Conservation (phyloP, 2,797 vertebrate genomes). For the Hydrolagus colliei region DNA sequence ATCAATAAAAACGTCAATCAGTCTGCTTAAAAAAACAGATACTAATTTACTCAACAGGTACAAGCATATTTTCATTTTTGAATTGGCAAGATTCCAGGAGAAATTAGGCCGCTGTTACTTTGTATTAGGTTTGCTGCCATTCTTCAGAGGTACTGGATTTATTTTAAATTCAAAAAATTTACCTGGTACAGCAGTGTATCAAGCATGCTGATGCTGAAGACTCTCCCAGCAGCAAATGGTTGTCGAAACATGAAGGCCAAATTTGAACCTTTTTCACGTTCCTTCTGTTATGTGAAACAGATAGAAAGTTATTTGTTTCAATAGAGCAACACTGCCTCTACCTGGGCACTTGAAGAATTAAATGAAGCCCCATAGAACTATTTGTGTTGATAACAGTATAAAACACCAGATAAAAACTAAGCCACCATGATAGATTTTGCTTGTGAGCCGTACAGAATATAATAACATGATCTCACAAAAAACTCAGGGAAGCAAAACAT, state of each 20-base stretch:
- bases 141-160: background rate
- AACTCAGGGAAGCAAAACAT: background rate
- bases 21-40: background rate
- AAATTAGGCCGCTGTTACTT: background rate
- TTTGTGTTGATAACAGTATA: background rate
- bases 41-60: background rate
- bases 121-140: background rate
- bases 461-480: background rate
- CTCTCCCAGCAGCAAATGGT: slow-evolving; percentile 87
- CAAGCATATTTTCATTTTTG: too few relatives aligned
- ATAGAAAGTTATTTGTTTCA: background rate
- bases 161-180: slow-evolving; percentile 29
- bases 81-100: slow-evolving; percentile 17
- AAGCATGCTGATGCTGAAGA: slow-evolving; percentile 96
- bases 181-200: slow-evolving; percentile 96
- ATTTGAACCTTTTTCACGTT: slow-evolving; percentile 90
- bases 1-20: slow-evolving; percentile 17
- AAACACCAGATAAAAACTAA: background rate
- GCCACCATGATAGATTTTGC: background rate
- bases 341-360: background rate
- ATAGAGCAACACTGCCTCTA: slow-evolving; percentile 30
- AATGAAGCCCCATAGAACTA: background rate
- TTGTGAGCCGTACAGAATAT: too few relatives aligned
- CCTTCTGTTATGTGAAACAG: slow-evolving; percentile 67
- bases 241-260: slow-evolving; percentile 96